Evolutionary conservation across 2,888 invertebrate species (phyloP).

Genomic region (Sinelater perroti): DNA sequence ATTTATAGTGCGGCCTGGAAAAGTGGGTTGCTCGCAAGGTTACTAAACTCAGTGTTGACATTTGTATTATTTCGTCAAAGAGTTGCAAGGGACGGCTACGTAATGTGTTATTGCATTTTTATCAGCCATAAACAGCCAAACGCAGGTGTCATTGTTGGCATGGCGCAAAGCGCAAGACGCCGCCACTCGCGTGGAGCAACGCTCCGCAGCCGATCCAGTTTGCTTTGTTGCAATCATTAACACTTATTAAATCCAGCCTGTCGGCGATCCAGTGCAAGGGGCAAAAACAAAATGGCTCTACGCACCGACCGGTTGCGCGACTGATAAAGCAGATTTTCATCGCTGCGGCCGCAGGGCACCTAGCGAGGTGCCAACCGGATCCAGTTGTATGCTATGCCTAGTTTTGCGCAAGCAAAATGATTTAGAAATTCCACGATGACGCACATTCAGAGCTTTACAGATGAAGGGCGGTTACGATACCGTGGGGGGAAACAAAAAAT

Average conservation of each 20-base stretch:
- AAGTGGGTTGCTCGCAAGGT: slow-evolving; percentile 33
- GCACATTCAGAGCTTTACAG: too few species aligned
- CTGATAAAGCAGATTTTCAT: neutral
- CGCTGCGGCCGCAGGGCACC: neutral
- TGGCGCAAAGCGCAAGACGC: slow-evolving; percentile 8
- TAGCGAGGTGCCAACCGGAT: too few species aligned
- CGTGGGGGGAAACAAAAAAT: too few species aligned
- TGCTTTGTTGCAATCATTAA: slow-evolving; percentile 21
- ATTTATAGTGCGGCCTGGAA: slow-evolving; percentile 24
- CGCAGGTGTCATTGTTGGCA: slow-evolving; percentile 21
- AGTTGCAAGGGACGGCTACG: slow-evolving; percentile 24
- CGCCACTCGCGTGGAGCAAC: slow-evolving; percentile 12
- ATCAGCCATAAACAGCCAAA: slow-evolving; percentile 19
- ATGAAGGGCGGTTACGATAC: too few species aligned
- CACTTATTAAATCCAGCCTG: slow-evolving; percentile 12
- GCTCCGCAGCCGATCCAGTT: slow-evolving; percentile 14
- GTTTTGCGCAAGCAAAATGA: too few species aligned
- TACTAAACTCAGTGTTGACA: slow-evolving; percentile 31
- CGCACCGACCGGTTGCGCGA: neutral
- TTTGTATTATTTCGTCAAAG: slow-evolving; percentile 31
- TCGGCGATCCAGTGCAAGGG: too few species aligned
- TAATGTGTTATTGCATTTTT: slow-evolving; percentile 18
- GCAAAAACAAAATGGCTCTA: too few species aligned
- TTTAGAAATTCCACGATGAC: too few species aligned
- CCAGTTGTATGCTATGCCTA: too few species aligned